Evolutionary conservation across 2,797 vertebrate genomes (phyloP), one percentile per base, ranked within the genome.

Genomic region (Mormyrops attenuatus): DNA sequence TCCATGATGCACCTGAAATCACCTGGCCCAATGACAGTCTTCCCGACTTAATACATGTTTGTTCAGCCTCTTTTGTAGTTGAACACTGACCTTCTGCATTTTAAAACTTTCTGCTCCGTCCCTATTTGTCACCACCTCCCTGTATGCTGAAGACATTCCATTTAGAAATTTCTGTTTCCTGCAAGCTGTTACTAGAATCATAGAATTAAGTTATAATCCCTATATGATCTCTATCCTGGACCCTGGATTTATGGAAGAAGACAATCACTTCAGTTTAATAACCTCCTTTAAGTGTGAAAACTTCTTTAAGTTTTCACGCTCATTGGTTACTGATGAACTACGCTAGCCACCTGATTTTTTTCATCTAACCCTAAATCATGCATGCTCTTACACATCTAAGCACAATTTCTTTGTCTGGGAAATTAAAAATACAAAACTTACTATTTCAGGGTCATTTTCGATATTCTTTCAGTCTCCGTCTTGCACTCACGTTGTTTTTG

Each of bases 351-450:
- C 84, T 87, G 85, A 15, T 55, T 87, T 85, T 30, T 87, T 85
- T 85, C 9, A 50, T 85, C 44, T 34, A 34, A 69, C 63, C 26
- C 26, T 34, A 34, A 69, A 69, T 69, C 63, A 5, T 69, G 9
- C 22, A 50, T 86, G 49, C 26, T 53, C 1, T 52, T 85, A 11
- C 30, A 66, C 89, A 88, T 90, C 89, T 90, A 88, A 92, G 90
- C 91, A 93, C 91, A 92, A 1, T 89, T 4, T 44, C 38, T 80
- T 38, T 80, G 4, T 77, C 30, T 73, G 34, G 69, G 34, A 77
- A 77, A 77, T 80, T 6, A 30, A 82, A 89, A 52, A 22, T 77
- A 57, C 49, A 57, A 52, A 13, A 88, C 47, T 22, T 63, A 30
- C 22, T 84, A 87, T 88, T 88, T 90, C 73, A 90, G 53, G 52